These are phyloP conservation scores for Chelon auratus DNA, from an alignment of 2,797 vertebrate species.

Conservation along the genomic window DNA sequence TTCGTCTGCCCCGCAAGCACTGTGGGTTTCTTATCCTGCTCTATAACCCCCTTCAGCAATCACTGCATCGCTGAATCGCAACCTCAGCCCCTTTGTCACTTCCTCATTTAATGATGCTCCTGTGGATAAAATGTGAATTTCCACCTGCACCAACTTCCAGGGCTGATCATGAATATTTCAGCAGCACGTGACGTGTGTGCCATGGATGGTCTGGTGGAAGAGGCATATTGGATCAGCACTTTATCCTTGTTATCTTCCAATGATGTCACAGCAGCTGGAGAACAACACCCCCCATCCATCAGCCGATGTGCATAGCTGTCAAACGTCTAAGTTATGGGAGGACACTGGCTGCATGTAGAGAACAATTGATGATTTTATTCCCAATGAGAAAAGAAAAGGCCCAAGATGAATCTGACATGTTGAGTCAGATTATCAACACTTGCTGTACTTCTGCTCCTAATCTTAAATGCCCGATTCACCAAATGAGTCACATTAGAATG, in stretches of 20 bases:
- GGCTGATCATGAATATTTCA: constrained; percentile 62
- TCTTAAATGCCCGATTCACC: constrained; percentile 14
- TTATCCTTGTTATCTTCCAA: constrained; percentile 30
- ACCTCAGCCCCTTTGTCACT: constrained; percentile 51
- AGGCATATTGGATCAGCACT: constrained; percentile 50
- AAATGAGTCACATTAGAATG: constrained; percentile 48
- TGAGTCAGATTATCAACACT: constrained; percentile 29
- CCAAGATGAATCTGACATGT: constrained; percentile 26
- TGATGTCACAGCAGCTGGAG: background rate
- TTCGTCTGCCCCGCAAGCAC: constrained; percentile 16
- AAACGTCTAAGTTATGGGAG: constrained; percentile 15
- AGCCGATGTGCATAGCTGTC: constrained; percentile 8
- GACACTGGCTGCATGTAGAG: constrained; percentile 20
- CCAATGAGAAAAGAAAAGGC: background rate
- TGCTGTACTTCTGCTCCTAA: constrained; percentile 6
- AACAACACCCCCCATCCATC: background rate
- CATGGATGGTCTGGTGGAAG: constrained; percentile 12
- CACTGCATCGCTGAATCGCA: constrained; percentile 18
- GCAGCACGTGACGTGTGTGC: constrained; percentile 21
- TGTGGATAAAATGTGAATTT: constrained; percentile 37
- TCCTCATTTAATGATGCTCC: constrained; percentile 61
- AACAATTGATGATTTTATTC: constrained; percentile 19
- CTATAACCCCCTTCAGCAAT: background rate
- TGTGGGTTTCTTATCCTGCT: constrained; percentile 15
- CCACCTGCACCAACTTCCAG: constrained; percentile 41